Percentiles rank a stretch among this genome's conserved stretches.
Evolutionary conservation across 2,113 vertebrate genomes (phyloP).

Genomic region (Circaetus cinerascens): DNA sequence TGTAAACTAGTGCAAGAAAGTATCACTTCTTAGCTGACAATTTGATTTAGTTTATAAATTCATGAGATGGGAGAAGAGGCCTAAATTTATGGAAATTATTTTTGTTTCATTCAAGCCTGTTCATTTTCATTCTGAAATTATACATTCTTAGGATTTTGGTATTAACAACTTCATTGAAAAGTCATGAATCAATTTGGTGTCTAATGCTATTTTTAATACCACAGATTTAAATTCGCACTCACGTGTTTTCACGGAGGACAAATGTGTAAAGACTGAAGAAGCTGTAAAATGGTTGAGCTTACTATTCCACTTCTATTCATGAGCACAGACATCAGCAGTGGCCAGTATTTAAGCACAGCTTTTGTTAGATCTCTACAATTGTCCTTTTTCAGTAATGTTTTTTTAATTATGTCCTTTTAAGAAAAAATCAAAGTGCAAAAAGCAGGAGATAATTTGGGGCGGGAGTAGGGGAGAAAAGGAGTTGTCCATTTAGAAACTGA

Average conservation of each 20-base stretch:
- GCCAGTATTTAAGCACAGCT: background rate
- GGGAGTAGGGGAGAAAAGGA: background rate
- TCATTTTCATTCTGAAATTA: background rate
- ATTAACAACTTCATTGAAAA: background rate
- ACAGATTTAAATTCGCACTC: background rate
- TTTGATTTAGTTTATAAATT: background rate
- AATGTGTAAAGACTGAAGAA: background rate
- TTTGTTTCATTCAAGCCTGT: background rate
- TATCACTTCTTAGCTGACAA: background rate
- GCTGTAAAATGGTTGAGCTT: background rate
- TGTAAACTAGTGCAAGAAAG: background rate
- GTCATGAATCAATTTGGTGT: background rate
- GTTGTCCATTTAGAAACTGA: background rate
- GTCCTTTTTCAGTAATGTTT: background rate
- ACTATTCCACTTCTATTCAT: background rate
- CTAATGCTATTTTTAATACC: background rate
- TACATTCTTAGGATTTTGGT: background rate
- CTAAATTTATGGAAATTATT: background rate
- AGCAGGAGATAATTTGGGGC: background rate
- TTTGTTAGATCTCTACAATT: background rate
- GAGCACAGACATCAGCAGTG: background rate
- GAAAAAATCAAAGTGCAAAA: background rate
- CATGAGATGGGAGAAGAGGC: background rate
- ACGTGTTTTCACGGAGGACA: background rate
- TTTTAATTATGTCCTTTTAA: background rate